Base-by-base conservation (phyloP, 2,888 invertebrate genomes). In the Cataglyphis albicans region DNA sequence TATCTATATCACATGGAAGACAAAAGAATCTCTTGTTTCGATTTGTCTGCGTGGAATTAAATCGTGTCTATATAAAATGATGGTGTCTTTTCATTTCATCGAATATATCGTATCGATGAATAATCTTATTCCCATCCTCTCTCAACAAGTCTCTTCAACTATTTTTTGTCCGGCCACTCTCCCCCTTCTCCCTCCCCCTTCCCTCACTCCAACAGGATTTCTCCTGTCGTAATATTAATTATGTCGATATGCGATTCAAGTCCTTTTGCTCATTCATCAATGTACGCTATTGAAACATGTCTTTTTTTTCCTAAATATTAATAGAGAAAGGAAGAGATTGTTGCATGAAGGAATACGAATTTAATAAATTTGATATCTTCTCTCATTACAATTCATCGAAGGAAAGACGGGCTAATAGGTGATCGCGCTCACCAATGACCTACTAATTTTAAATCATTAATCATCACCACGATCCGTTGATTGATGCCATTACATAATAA, bases 361-460 rank as follows among this genome's bases (percentile, higher is more conserved):
- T 64, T 65, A 75, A 65, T 52, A 21, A 74, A 65, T 48, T 32
- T 18, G 12, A 35, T 65, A 48, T 21, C n/a, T 44, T 44, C 21
- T 55, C n/a, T 52, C 52, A 52, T 52, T 63, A 38, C 18, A 35
- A 44, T 64, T 75, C 65, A 65, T 35, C 21, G 67, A 21, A 21
- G 1, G 10, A 9, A 61, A 41, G 63, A n/a, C 44, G 64, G 44
- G 5, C 10, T 44, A 29, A 74, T 21, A 21, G 32, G n/a, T 6
- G 44, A 63, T 63, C 44, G 21, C 21, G 52, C 25, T 38, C 32
- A 38, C 29, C 21, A 18, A 74, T 32, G 44, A 75, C 35, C 18
- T 3, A 65, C 18, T 64, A 48, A 65, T 75, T 67, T 65, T 65
- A 61, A 61, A 61, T 25, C 72, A 63, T 61, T 18, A 73, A 73